These are phyloP conservation scores for Myripristis murdjan DNA, from an alignment of 2,797 vertebrate species.

Conservation along the genomic window DNA sequence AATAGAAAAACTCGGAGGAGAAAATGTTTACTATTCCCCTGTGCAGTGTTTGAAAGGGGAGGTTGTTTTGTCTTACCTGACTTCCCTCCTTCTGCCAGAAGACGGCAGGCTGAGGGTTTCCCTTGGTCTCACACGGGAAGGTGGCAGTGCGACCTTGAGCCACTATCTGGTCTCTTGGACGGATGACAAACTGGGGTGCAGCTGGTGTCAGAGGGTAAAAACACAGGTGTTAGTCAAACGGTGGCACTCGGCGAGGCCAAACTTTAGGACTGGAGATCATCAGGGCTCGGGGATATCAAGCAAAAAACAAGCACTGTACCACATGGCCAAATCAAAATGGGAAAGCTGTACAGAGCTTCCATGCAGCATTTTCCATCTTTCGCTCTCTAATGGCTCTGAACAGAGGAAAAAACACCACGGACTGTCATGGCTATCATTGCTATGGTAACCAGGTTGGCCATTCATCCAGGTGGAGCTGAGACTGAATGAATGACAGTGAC, in stretches of 20 bases:
- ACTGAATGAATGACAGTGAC: slow-evolving; percentile 85
- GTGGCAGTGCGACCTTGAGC: slow-evolving; percentile 95
- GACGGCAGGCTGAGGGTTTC: slow-evolving; percentile 97
- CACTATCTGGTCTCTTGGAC: slow-evolving; percentile 98
- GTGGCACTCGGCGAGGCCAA: neutral
- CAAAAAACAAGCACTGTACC: slow-evolving; percentile 70
- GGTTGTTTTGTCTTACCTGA: slow-evolving; percentile 88
- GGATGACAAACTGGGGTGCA: slow-evolving; percentile 97
- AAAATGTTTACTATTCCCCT: neutral
- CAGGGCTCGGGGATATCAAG: slow-evolving; percentile 58
- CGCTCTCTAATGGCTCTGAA: slow-evolving; percentile 51
- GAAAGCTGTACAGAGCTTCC: slow-evolving; percentile 73
- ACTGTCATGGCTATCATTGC: slow-evolving; percentile 50
- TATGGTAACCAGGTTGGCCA: slow-evolving; percentile 80
- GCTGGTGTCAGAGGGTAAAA: slow-evolving; percentile 84
- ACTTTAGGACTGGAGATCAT: slow-evolving; percentile 22
- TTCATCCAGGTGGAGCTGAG: slow-evolving; percentile 80
- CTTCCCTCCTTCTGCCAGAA: slow-evolving; percentile 99
- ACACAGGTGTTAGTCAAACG: slow-evolving; percentile 41
- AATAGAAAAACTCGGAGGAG: neutral
- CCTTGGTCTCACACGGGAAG: slow-evolving; percentile 98
- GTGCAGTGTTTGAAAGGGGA: neutral
- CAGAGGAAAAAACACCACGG: slow-evolving; percentile 60
- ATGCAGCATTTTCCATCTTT: slow-evolving; percentile 74
- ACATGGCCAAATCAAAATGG: slow-evolving; percentile 65